These are phyloP conservation scores for Hylia prasina DNA, from an alignment of 2,113 vertebrate genomes.

Conservation along the genomic window DNA sequence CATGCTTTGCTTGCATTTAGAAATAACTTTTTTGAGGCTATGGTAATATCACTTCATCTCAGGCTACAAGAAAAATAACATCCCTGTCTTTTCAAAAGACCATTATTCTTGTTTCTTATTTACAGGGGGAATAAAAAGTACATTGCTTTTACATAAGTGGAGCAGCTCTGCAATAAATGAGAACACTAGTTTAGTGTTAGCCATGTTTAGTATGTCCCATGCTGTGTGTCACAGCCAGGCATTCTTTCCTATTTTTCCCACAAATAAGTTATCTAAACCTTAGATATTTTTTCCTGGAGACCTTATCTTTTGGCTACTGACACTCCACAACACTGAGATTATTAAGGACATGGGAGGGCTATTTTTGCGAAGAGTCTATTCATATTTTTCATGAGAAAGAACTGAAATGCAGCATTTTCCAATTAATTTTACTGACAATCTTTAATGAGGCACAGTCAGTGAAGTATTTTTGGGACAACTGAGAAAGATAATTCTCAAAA, in stretches of 20 bases:
- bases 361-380: background rate
- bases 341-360: background rate
- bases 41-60: background rate
- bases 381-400: background rate
- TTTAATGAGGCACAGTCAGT: background rate
- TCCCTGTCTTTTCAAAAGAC: background rate
- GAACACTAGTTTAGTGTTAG: background rate
- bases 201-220: background rate
- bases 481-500: background rate
- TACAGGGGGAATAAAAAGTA: background rate
- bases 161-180: background rate
- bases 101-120: background rate
- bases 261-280: background rate
- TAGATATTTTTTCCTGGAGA: background rate
- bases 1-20: background rate
- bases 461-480: background rate
- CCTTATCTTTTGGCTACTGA: constrained; percentile 12
- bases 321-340: background rate
- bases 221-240: background rate
- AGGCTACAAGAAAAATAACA: background rate
- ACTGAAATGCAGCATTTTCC: background rate
- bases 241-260: background rate
- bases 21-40: background rate
- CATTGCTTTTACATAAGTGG: background rate
- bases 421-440: background rate